These are phyloP conservation scores for Acanthaster planci DNA, from an alignment of 35 echinoderm and acorn worm species.

Conservation along the genomic window DNA sequence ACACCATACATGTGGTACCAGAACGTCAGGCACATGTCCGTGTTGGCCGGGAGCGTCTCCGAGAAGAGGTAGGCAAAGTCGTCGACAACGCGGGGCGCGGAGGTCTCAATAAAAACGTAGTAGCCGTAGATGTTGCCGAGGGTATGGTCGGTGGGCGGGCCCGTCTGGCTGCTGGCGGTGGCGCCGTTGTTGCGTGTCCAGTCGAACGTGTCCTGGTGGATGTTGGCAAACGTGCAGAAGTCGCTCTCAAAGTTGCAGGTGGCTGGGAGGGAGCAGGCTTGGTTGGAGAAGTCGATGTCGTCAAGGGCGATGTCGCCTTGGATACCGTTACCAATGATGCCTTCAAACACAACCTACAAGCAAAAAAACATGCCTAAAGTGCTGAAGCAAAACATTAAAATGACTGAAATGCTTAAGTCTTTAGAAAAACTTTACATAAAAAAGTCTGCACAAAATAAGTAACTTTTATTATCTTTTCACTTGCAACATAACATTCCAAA, in stretches of 20 bases:
- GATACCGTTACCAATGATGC: conserved; percentile 3
- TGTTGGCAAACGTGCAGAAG: conserved; percentile 76
- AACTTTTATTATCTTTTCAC: too few species aligned
- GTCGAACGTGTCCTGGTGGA: conserved; percentile 53
- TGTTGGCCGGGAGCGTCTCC: conserved; percentile 31
- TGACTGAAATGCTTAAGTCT: too few species aligned
- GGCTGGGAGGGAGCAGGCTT: conserved; percentile 44
- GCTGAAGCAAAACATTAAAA: too few species aligned
- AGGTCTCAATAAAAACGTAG: conserved; percentile 79
- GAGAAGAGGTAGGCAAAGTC: conserved; percentile 54
- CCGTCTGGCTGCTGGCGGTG: conserved; percentile 36
- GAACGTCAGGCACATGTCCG: conserved; percentile 67
- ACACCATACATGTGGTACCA: conserved; percentile 85
- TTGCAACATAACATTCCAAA: too few species aligned
- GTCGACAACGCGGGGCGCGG: conserved; percentile 26
- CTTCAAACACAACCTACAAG: conserved; percentile 56
- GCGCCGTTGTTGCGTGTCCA: conserved; percentile 43
- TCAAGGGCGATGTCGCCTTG: conserved; percentile 71
- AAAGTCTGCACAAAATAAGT: too few species aligned
- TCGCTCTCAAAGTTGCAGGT: conserved; percentile 83
- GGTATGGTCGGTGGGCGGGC: conserved; percentile 77
- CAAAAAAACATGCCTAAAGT: not conserved
- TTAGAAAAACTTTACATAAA: too few species aligned
- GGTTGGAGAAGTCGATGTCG: conserved; percentile 64
- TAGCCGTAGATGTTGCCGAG: conserved; percentile 64